A percentile compares a stretch with the other conserved stretches of the same genome.
Evolutionary conservation across 2,113 vertebrate genomes (phyloP).

Genomic region (Aptenodytes forsteri): DNA sequence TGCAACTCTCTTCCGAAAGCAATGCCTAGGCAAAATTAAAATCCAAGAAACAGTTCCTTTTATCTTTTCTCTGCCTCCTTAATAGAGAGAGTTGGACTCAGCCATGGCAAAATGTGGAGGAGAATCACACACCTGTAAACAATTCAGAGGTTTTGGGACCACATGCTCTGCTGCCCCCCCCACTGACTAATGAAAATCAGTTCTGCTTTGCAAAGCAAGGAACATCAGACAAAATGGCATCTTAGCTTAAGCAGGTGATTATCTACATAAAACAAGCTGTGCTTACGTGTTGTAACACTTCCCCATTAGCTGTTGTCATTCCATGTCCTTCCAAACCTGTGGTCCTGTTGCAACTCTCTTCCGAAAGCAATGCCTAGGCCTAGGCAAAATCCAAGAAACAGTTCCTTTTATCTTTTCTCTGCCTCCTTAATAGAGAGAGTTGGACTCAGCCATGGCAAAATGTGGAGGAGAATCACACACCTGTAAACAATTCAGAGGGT

Average conservation of each 20-base stretch:
- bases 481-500: neutral
- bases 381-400: neutral
- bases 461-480: neutral
- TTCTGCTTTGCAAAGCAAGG: neutral
- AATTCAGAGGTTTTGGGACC: neutral
- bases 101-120: neutral
- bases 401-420: neutral
- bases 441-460: neutral
- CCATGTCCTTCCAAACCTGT: neutral
- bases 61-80: neutral
- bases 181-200: neutral
- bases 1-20: neutral
- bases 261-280: neutral
- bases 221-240: neutral
- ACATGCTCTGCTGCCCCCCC: rapidly evolving
- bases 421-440: neutral
- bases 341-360: neutral
- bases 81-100: neutral
- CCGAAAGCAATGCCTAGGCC: neutral
- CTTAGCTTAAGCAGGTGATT: neutral
- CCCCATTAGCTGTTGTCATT: neutral
- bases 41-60: neutral
- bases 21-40: neutral
- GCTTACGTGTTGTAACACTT: neutral
- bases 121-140: neutral